These are phyloP conservation scores for Centropyge bicolor DNA, from an alignment of 2,797 vertebrate genomes.

Conservation along the genomic window DNA sequence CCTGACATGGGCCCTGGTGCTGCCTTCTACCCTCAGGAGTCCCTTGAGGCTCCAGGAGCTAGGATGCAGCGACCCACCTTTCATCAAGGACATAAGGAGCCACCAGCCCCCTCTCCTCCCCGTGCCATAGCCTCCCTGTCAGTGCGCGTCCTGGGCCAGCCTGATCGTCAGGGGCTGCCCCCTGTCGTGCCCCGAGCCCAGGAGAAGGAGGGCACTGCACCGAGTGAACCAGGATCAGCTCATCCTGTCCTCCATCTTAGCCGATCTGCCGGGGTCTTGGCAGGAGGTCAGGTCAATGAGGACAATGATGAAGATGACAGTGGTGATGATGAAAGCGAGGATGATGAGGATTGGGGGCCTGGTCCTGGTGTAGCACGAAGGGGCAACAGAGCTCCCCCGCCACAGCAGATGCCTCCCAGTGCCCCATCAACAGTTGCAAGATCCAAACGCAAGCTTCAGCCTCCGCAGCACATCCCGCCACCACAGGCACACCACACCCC, in stretches of 20 bases:
- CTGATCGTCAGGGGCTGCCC: conserved; percentile 79
- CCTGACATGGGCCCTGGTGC: conserved; percentile 57
- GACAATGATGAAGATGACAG: conserved; percentile 82
- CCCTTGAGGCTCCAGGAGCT: conserved; percentile 56
- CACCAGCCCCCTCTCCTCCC: conserved; percentile 80
- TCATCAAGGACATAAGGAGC: conserved; percentile 79
- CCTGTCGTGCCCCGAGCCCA: conserved; percentile 76
- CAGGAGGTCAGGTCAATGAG: conserved; percentile 58
- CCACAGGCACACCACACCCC: conserved; percentile 82
- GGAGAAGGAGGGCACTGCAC: conserved; percentile 81
- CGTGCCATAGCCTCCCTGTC: conserved; percentile 87
- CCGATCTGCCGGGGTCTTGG: conserved; percentile 75
- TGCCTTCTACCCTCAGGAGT: conserved; percentile 54
- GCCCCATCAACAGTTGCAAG: conserved; percentile 60
- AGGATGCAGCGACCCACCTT: conserved; percentile 63
- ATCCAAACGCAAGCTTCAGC: conserved; percentile 86
- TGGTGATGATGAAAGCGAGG: conserved; percentile 75
- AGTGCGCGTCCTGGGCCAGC: conserved; percentile 85
- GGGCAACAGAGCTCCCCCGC: conserved; percentile 63
- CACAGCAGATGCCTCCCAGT: conserved; percentile 66
- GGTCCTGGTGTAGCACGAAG: conserved; percentile 65
- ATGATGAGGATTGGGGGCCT: conserved; percentile 80
- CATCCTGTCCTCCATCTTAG: conserved; percentile 81
- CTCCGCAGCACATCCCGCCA: conserved; percentile 86
- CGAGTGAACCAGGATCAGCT: conserved; percentile 76